Evolutionary conservation across 2,113 vertebrate species (phyloP).

Genomic region (Mirza zaza): DNA sequence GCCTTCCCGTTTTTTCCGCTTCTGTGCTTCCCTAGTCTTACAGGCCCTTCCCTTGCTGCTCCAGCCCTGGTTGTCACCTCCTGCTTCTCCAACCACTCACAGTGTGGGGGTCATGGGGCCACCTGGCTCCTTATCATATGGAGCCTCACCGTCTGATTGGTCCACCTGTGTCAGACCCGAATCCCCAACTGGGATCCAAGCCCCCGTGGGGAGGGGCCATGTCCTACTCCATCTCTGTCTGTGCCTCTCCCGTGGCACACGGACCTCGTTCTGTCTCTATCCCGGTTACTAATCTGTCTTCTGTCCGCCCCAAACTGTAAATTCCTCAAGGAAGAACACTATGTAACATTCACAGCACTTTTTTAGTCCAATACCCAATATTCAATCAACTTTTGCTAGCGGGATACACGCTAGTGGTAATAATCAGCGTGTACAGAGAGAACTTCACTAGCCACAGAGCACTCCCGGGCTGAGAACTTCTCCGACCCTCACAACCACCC

Average conservation of each 20-base stretch:
- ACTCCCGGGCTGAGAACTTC: background rate
- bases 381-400: background rate
- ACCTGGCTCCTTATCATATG: background rate
- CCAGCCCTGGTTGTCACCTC: background rate
- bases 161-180: background rate
- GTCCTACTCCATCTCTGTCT: background rate
- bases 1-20: background rate
- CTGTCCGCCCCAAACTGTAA: background rate
- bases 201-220: background rate
- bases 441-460: background rate
- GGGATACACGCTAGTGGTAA: too few relatives aligned
- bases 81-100: background rate
- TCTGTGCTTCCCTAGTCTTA: background rate
- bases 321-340: background rate
- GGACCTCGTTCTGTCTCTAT: fast-evolving
- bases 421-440: background rate
- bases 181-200: background rate
- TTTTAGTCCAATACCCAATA: background rate
- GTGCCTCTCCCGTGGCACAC: background rate
- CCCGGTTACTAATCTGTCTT: background rate
- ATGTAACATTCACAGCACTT: background rate
- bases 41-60: background rate
- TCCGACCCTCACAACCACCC: background rate
- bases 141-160: background rate
- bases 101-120: background rate